Evolutionary conservation across 2,113 vertebrate genomes (phyloP).

Genomic region (Mungos mungo): DNA sequence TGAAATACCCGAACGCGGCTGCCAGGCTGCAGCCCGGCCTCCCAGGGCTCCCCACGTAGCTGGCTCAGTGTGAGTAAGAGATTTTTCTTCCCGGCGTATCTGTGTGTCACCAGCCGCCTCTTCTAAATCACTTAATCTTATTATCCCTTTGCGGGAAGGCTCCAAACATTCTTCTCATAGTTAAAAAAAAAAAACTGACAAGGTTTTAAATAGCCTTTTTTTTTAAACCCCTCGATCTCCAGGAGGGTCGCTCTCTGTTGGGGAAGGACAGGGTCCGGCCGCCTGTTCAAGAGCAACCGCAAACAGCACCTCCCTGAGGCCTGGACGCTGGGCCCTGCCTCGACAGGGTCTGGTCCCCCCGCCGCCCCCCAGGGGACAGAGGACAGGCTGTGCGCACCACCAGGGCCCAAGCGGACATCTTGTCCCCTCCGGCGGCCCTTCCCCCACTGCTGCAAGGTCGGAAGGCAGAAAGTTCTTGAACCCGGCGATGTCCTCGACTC

Average conservation of each 20-base stretch:
- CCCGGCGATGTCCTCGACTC: rapidly evolving
- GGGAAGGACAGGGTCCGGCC: not conserved
- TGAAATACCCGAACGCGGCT: rapidly evolving
- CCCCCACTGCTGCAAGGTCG: rapidly evolving
- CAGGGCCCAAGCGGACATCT: rapidly evolving
- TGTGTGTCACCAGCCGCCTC: not conserved
- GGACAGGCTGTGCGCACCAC: rapidly evolving
- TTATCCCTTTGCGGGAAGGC: not conserved
- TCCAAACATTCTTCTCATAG: not conserved
- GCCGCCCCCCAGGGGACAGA: not conserved
- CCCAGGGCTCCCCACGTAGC: rapidly evolving
- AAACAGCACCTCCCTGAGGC: not conserved
- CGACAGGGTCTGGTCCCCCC: too few species aligned
- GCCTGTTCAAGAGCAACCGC: too few species aligned
- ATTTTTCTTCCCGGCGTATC: not conserved
- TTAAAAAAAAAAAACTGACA: not conserved
- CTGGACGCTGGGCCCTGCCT: not conserved
- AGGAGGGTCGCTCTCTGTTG: rapidly evolving
- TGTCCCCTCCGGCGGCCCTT: rapidly evolving
- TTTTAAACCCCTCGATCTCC: not conserved
- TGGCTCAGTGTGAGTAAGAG: not conserved
- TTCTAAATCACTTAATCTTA: not conserved
- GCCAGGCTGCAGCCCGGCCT: not conserved
- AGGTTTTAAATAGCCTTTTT: not conserved
- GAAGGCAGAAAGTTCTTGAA: not conserved